Evolutionary conservation across 1,140 invertebrate species (phyloP), one percentile per base, ranked within the genome.

Genomic region (Cyphomyrmex costatus): DNA sequence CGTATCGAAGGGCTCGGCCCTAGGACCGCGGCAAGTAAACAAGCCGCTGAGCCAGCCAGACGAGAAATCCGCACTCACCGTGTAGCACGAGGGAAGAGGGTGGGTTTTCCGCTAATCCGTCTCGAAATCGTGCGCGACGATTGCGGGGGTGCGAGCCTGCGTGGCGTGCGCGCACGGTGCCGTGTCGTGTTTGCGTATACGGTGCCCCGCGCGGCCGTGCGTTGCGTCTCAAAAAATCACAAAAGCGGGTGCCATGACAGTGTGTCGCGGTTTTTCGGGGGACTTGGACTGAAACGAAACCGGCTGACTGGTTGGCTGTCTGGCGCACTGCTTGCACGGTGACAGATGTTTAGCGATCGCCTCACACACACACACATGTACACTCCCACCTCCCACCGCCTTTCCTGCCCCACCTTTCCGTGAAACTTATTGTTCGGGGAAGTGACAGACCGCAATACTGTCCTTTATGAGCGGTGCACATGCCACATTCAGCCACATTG

Each of bases 191-290:
- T 70, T 70, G 42, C 88, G 79, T 89, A 78, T 6, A 6, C 87
- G 86, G 85, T 80, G 51, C 0, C 51, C 42, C 36, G 36, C 36
- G 36, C 68, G 82, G 10, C 56, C 83, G 82, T 78, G 36, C 36
- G 36, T 46, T 78, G 36, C 36, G 36, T 46, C 71, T 92, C 61
- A 93, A 92, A 86, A 89, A 92, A 92, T 91, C 74, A 90, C 65
- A 84, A 86, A 88, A 85, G 89, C 90, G 91, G 91, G 76, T 92
- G 91, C 92, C 92, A 93, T 93, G 93, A 92, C 91, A 92, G 92
- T 93, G 46, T 21, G 76, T 89, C 89, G 85, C 87, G 76, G 87
- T 86, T 88, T 88, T 49, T 86, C 85, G 60, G 86, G 88, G 86
- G 70, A 87, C 88, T 89, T 42, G 82, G 63, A 87, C 87, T 89